Evolutionary conservation across 2,113 vertebrate species (phyloP).

Genomic region (Thamnaconus septentrionalis): DNA sequence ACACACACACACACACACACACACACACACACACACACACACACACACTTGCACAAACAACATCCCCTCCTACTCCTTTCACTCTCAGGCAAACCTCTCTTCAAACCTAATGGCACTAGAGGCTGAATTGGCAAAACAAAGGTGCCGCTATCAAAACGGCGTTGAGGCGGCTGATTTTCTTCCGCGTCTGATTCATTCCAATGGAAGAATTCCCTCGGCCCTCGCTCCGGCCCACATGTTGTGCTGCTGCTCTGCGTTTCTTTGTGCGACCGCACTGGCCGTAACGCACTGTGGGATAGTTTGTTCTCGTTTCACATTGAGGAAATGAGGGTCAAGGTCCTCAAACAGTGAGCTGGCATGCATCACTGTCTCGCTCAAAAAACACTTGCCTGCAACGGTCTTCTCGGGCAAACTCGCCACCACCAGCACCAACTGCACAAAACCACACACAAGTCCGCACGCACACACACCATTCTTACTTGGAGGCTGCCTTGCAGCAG

Average conservation of each 20-base stretch:
- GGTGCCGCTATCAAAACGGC: constrained; percentile 63
- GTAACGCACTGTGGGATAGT: constrained; percentile 63
- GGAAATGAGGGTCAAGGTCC: constrained; percentile 78
- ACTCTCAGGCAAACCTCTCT: constrained; percentile 61
- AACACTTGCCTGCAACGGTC: constrained; percentile 53
- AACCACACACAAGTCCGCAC: neutral
- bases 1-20: constrained; percentile 23
- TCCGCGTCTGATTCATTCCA: constrained; percentile 51
- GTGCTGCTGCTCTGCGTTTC: constrained; percentile 45
- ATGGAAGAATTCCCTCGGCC: constrained; percentile 50
- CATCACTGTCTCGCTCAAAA: constrained; percentile 72
- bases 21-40: constrained; percentile 26
- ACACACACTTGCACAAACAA: constrained; percentile 45
- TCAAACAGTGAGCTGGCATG: constrained; percentile 74
- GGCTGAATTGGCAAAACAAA: constrained; percentile 66
- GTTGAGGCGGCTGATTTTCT: constrained; percentile 48
- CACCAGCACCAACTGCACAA: too few relatives aligned
- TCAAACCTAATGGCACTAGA: constrained; percentile 61
- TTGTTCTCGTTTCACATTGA: constrained; percentile 76
- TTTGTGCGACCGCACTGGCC: constrained; percentile 64
- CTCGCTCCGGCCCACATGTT: constrained; percentile 46
- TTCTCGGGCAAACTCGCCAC: constrained; percentile 4
- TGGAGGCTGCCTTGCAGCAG: constrained; percentile 51
- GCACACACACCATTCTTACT: constrained; percentile 29
- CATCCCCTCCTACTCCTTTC: constrained; percentile 55